Evolutionary conservation across 2,797 vertebrate genomes (phyloP).

Genomic region (Pipistrellus kuhlii): DNA sequence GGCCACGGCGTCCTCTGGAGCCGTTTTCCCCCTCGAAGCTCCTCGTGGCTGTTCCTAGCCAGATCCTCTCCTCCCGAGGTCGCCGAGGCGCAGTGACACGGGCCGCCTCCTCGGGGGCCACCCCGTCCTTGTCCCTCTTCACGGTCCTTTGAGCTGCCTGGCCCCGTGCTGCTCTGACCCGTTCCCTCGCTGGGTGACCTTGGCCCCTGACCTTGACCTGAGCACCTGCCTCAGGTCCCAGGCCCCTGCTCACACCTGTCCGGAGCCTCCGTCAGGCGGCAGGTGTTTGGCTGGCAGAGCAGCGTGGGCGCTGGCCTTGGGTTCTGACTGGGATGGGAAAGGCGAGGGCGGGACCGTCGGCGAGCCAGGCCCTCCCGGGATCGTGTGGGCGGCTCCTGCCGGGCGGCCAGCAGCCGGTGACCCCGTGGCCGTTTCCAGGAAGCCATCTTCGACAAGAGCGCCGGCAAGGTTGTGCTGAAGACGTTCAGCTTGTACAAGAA

Average conservation of each 20-base stretch:
- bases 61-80: not conserved
- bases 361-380: not conserved
- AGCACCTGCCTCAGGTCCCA: not conserved
- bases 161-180: not conserved
- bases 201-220: not conserved
- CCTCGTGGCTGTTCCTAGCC: not conserved
- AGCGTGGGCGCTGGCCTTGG: not conserved
- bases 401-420: not conserved
- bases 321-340: not conserved
- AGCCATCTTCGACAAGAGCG: slow-evolving; percentile 94
- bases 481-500: slow-evolving; percentile 93
- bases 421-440: slow-evolving; percentile 86
- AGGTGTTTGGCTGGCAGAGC: not conserved
- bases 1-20: not conserved
- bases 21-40: not conserved
- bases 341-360: not conserved
- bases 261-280: not conserved
- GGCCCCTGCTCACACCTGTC: not conserved
- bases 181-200: fast-evolving
- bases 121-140: not conserved
- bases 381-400: fast-evolving
- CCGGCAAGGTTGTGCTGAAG: slow-evolving; percentile 91
- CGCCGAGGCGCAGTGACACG: fast-evolving
- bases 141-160: not conserved
- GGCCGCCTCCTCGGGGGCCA: fast-evolving